Conservation (phyloP, 2,888 invertebrate genomes). For the Eupithecia abbreviata region DNA sequence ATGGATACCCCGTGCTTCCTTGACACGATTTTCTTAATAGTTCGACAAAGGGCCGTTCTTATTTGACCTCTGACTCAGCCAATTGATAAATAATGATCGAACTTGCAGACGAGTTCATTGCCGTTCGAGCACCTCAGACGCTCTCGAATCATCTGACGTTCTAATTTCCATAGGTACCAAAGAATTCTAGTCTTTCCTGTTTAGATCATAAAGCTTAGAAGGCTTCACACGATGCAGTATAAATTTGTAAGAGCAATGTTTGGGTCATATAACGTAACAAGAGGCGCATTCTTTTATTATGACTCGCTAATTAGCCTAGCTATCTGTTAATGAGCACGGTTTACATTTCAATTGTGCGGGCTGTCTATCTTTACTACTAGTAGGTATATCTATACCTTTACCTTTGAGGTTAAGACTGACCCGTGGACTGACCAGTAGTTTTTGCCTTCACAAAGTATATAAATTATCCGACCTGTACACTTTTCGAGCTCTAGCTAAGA, state of each 20-base stretch:
- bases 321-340: conserved; percentile 46
- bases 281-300: conserved; percentile 58
- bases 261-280: conserved; percentile 49
- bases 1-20: background rate
- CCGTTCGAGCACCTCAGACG: conserved; percentile 42
- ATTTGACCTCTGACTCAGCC: conserved; percentile 65
- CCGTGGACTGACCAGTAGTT: background rate
- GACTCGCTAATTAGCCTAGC: conserved; percentile 57
- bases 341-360: conserved; percentile 41
- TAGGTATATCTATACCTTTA: background rate
- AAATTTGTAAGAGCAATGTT: conserved; percentile 47
- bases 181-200: background rate
- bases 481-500: background rate
- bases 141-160: conserved; percentile 31
- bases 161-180: conserved; percentile 2
- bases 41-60: conserved; percentile 52
- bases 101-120: conserved; percentile 59
- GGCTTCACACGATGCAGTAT: background rate
- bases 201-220: background rate
- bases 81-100: conserved; percentile 52
- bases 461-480: background rate
- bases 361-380: background rate
- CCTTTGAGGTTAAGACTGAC: background rate
- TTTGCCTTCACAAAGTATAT: background rate
- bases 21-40: conserved; percentile 24